Evolutionary conservation across 2,888 invertebrate species (phyloP), one percentile per base, ranked within the genome.

Genomic region (Ceriagrion tenellum): DNA sequence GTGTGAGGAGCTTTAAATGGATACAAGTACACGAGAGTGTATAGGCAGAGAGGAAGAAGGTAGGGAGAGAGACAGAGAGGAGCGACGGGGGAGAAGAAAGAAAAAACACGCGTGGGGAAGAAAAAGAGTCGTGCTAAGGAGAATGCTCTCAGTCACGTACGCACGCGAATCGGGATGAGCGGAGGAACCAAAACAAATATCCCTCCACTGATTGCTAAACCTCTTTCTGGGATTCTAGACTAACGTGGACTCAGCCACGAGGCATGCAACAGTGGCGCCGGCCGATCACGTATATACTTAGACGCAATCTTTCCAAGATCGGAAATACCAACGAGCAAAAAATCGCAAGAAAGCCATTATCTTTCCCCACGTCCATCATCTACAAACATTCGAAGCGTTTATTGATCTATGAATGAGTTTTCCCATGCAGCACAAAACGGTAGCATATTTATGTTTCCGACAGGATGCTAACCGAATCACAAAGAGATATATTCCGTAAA

Each of bases 61-160:
- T 6, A 40, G 56, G 12, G 26, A 56, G 23, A n/a, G 35, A 47
- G n/a, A n/a, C n/a, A 12, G 91, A 35, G 91, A 26, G 40, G 35
- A 63, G 59, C 23, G 74, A 81, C 10, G 40, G 40, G 30, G 6
- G 40, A 40, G 91, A 69, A 35, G 63, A 10, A 63, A 26, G 47
- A 55, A 47, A 47, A 93, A 23, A 30, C n/a, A 40, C 47, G 90
- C 59, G 13, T 55, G 90, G 30, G 40, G 69, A 91, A 69, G 69
- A 93, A 10, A 74, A 69, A n/a, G 26, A 35, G 40, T n/a, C 26
- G 47, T 16, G 20, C 13, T 35, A 59, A 91, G 90, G 90, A 35
- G 74, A 93, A 93, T 93, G 93, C 63, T 93, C 47, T 63, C 47
- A 47, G 93, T 93, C 93, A 93, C 93, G 93, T 93, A 93, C 69